Conservation (phyloP, 2,888 invertebrate genomes). For the Amaurobius ferox region DNA sequence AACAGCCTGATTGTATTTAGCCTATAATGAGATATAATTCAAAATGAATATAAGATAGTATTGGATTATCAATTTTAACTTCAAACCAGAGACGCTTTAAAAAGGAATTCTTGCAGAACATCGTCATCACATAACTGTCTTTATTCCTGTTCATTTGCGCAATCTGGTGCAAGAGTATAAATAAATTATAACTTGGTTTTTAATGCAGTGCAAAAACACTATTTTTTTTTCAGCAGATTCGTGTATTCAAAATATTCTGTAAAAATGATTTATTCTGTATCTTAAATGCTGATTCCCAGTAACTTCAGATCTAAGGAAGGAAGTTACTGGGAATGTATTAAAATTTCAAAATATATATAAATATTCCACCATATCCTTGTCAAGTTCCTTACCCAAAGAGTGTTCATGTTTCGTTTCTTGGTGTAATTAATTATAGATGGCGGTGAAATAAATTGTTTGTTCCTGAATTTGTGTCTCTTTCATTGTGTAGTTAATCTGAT, state of each 20-base stretch:
- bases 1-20: no score
- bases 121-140: not conserved
- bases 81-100: not conserved
- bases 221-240: not conserved
- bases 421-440: conserved; percentile 63
- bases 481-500: no score
- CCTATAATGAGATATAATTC: no score
- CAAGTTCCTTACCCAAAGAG: conserved; percentile 71
- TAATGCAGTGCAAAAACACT: no score
- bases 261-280: not conserved
- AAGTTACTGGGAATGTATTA: not conserved
- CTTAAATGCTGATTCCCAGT: not conserved
- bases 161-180: no score
- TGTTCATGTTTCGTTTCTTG: conserved; percentile 68
- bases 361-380: conserved; percentile 54
- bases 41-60: no score
- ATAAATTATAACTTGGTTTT: no score
- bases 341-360: conserved; percentile 21
- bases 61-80: not conserved
- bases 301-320: not conserved
- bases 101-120: not conserved
- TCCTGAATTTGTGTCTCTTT: conserved; percentile 3
- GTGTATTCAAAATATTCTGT: not conserved
- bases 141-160: not conserved
- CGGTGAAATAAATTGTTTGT: conserved; percentile 44